Evolutionary conservation across 2,113 vertebrate genomes (phyloP).

Genomic region (Megaceryle maxima): DNA sequence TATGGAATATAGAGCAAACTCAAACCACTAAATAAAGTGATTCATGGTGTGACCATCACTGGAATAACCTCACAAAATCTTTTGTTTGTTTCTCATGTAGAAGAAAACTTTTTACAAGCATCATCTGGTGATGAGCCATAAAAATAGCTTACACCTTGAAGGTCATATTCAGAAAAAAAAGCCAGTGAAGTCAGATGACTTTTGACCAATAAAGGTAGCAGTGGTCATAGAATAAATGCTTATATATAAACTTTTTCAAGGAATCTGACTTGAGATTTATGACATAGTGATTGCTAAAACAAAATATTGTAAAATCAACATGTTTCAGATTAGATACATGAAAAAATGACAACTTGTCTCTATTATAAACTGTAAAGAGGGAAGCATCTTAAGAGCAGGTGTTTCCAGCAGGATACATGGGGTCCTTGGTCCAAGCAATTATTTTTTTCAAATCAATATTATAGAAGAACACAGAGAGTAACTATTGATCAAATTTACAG

Average conservation of each 20-base stretch:
- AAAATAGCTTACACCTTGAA: background rate
- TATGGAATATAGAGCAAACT: background rate
- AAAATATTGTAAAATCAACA: background rate
- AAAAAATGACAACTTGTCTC: background rate
- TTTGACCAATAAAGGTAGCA: background rate
- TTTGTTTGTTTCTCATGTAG: background rate
- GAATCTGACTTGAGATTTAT: background rate
- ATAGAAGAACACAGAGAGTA: background rate
- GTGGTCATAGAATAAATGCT: background rate
- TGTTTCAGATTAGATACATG: background rate
- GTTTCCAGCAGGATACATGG: background rate
- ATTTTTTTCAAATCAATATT: background rate
- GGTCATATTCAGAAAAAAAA: background rate
- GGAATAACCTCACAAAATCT: background rate
- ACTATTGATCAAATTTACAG: background rate
- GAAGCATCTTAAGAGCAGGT: background rate
- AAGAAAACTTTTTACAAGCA: background rate
- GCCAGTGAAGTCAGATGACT: background rate
- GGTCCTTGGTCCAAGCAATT: fast-evolving
- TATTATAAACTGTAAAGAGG: background rate
- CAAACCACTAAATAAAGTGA: background rate
- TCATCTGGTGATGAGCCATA: background rate
- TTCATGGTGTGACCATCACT: background rate
- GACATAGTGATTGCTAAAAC: background rate
- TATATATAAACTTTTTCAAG: background rate